A percentile compares a stretch with the other conserved stretches of the same genome.
Conservation (phyloP, 35 echinoderm and acorn worm genomes). For the Apostichopus japonicus region DNA sequence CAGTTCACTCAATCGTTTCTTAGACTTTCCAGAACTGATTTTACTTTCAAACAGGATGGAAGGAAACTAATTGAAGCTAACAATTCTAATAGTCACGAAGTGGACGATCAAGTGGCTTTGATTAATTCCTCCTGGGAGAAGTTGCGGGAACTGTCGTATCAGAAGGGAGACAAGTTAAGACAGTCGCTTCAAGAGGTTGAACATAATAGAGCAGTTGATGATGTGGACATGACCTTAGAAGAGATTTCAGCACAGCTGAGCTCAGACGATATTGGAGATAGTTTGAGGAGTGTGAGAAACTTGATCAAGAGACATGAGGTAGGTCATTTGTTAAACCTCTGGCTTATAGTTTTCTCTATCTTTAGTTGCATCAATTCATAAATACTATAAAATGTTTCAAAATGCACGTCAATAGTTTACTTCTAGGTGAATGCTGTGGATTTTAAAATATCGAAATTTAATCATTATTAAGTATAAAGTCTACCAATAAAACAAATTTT, state of each 20-base stretch:
- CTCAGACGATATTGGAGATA: slow-evolving; percentile 81
- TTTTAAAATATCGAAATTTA: no score
- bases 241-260: slow-evolving; percentile 72
- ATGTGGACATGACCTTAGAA: slow-evolving; percentile 64
- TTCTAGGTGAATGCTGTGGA: not conserved
- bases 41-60: slow-evolving; percentile 55
- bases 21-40: not conserved
- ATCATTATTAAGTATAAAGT: not conserved
- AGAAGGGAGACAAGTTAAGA: slow-evolving; percentile 78
- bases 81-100: slow-evolving; percentile 64
- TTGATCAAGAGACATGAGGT: slow-evolving; percentile 93
- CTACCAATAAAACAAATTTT: not conserved
- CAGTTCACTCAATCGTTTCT: no score
- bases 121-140: slow-evolving; percentile 73
- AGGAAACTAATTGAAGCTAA: slow-evolving; percentile 52
- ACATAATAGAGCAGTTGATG: slow-evolving; percentile 72
- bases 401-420: not conserved
- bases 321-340: not conserved
- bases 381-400: not conserved
- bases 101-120: slow-evolving; percentile 47
- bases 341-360: not conserved
- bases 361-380: not conserved
- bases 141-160: slow-evolving; percentile 40
- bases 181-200: slow-evolving; percentile 77
- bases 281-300: slow-evolving; percentile 83